These are phyloP conservation scores for Macroglossus sobrinus DNA, from an alignment of 2,113 vertebrate species.

Conservation along the genomic window DNA sequence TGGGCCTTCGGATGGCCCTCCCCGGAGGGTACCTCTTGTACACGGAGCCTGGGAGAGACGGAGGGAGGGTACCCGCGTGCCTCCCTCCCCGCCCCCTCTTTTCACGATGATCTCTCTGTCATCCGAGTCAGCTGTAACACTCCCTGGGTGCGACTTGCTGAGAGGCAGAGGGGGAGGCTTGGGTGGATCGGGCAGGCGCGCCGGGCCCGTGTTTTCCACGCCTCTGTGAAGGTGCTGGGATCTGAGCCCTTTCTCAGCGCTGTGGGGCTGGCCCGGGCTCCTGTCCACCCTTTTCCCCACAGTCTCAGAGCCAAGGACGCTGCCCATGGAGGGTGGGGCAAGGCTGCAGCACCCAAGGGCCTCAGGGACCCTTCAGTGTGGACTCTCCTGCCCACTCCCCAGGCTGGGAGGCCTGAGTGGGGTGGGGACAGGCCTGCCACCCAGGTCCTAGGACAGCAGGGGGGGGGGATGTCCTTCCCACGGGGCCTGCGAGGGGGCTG, in stretches of 20 bases:
- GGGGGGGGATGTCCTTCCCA: neutral
- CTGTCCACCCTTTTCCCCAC: neutral
- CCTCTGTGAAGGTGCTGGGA: neutral
- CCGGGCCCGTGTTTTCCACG: neutral
- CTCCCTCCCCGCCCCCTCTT: neutral
- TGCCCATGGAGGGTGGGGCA: neutral
- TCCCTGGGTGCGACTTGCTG: neutral
- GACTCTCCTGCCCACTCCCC: neutral
- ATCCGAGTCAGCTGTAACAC: neutral
- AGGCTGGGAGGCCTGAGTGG: neutral
- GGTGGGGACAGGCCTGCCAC: neutral
- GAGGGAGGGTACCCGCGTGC: neutral
- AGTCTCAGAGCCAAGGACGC: neutral
- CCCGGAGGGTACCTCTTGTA: slow-evolving; percentile 80
- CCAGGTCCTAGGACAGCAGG: neutral
- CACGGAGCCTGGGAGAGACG: slow-evolving; percentile 77
- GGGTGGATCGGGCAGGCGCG: too few relatives aligned
- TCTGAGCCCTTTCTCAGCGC: neutral
- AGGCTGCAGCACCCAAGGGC: accelerated
- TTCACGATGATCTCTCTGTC: neutral
- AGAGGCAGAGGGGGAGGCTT: neutral
- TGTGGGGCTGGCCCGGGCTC: neutral
- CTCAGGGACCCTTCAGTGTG: accelerated
- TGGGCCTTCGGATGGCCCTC: slow-evolving; percentile 40
- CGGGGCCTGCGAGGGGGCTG: accelerated